phyloP scores from a whole-genome alignment of 1,140 invertebrate genomes.

The Rhynchophorus ferrugineus region DNA sequence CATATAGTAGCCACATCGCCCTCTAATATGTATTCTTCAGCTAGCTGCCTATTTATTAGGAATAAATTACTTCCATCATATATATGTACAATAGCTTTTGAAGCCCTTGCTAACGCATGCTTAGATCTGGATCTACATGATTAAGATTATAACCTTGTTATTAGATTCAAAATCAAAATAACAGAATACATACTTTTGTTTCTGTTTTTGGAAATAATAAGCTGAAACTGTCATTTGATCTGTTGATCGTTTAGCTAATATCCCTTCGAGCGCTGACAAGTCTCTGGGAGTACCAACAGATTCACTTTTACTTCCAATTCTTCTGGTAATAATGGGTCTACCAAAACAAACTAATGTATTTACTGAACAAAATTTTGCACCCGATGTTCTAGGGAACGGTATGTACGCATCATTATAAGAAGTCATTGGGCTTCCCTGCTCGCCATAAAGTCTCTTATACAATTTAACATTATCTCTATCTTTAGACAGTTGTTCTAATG shows the following conservation, averaged over 20 bases:
- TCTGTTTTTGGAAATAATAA: slow-evolving; percentile 65
- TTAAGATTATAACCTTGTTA: no score
- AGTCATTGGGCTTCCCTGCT: slow-evolving; percentile 38
- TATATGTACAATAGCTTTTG: slow-evolving; percentile 58
- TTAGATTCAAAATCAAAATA: neutral
- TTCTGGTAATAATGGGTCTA: slow-evolving; percentile 64
- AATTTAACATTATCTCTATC: slow-evolving; percentile 30
- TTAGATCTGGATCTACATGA: slow-evolving; percentile 22
- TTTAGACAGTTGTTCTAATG: slow-evolving; percentile 52
- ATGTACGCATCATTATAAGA: slow-evolving; percentile 71
- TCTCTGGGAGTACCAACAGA: slow-evolving; percentile 64
- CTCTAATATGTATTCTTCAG: slow-evolving; percentile 73
- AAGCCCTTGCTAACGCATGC: slow-evolving; percentile 21
- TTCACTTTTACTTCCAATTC: slow-evolving; percentile 60
- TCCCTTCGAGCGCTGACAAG: slow-evolving; percentile 64
- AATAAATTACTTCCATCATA: slow-evolving; percentile 75
- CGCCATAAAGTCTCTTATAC: slow-evolving; percentile 29
- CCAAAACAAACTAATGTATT: slow-evolving; percentile 80
- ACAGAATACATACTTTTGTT: slow-evolving; percentile 12
- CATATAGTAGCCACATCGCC: slow-evolving; percentile 62
- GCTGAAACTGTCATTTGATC: slow-evolving; percentile 56
- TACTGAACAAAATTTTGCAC: slow-evolving; percentile 84
- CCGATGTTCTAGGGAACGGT: slow-evolving; percentile 89
- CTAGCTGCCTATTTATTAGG: slow-evolving; percentile 69
- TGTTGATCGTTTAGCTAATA: slow-evolving; percentile 47